Percentiles rank a stretch among this genome's conserved stretches.
phyloP scores from a whole-genome alignment of 2,888 invertebrate species.

The Sisyra terminalis region DNA sequence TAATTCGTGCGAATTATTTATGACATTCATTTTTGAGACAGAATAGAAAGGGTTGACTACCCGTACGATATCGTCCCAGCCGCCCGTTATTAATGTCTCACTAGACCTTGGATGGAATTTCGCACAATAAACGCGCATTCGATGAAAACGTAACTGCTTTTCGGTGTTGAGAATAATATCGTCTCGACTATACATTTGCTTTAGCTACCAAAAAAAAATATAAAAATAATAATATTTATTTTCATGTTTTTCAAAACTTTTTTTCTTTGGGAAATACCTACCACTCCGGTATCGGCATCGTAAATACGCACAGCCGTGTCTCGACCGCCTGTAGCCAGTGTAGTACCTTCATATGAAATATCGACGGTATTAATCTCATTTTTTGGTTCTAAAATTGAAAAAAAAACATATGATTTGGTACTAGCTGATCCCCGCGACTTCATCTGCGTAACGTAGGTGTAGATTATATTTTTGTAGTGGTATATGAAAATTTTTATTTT shows the following conservation, averaged over 20 bases:
- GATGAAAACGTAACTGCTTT: constrained; percentile 15
- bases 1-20: too few species aligned
- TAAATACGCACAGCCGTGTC: constrained; percentile 23
- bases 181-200: constrained; percentile 11
- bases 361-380: constrained; percentile 25
- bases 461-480: too few species aligned
- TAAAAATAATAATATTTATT: neutral
- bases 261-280: constrained; percentile 22
- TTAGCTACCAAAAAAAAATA: neutral
- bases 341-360: constrained; percentile 16
- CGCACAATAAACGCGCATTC: constrained; percentile 25
- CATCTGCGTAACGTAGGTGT: too few species aligned
- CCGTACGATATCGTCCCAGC: constrained; percentile 39
- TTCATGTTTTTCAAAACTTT: too few species aligned
- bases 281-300: constrained; percentile 21
- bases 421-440: too few species aligned
- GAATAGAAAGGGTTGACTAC: constrained; percentile 22
- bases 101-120: constrained; percentile 29
- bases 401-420: too few species aligned
- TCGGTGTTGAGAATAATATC: neutral
- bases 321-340: constrained; percentile 22
- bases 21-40: too few species aligned
- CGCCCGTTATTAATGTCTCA: constrained; percentile 31
- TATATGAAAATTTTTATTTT: too few species aligned
- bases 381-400: constrained; percentile 18